Evolutionary conservation across 2,113 vertebrate species (phyloP), one percentile per base, ranked within the genome.

Genomic region (Calidris pygmaea): DNA sequence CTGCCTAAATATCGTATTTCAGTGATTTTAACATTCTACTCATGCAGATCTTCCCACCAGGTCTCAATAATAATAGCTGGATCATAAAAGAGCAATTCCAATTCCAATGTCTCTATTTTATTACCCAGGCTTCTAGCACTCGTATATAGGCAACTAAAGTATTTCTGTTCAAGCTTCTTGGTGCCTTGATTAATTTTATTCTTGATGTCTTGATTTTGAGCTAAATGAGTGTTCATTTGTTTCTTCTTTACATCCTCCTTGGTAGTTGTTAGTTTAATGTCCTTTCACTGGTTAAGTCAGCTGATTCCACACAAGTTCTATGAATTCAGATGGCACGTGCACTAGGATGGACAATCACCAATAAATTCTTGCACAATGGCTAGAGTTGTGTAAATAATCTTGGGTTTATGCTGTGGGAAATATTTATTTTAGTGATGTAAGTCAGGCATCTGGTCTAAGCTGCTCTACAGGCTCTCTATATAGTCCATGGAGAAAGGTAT

Each of bases 161-260:
- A 73, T 85, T 94, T 93, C 41, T 68, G 12, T 63, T 96, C 43
- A 87, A 82, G 53, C 8, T 79, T 95, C 85, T 87, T 89, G 34
- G 35, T 73, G 37, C n/a, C 39, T 94, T 95, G 81, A 90, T 90
- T 93, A 93, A 89, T 97, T 96, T 90, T 76, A 66, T 87, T 91
- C 78, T 41, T 91, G 81, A 80, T 59, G 35, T 87, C 91, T 91
- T 96, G 91, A 87, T 96, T 95, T 94, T 60, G 22, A 12, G 10
- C 39, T 94, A 85, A 91, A 94, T 66, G 89, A 85, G 17, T 58
- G 53, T 76, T 87, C 48, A 73, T 90, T 95, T 95, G 45, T 95
- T 96, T 94, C 77, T 66, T 12, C 71, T 94, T 91, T 68, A 82
- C n/a, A n/a, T 41, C 24, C 45, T 95, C 48, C 34, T 82, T 89